Base-by-base conservation (phyloP, 2,113 vertebrate species). In the Plestiodon gilberti region DNA sequence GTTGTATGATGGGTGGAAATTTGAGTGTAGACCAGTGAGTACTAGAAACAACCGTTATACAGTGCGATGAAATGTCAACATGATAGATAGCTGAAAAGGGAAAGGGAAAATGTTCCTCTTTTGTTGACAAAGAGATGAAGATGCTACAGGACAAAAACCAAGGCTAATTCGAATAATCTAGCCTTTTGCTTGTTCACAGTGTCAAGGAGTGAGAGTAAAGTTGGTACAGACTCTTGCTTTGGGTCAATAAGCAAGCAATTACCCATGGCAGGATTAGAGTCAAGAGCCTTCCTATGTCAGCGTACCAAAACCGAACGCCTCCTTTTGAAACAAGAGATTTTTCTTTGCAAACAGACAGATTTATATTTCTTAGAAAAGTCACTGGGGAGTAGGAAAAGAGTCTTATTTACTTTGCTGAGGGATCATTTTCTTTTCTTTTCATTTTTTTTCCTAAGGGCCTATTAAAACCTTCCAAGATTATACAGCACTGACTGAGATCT, bases 191-290 rank as follows among this genome's bases (percentile, higher is more conserved):
- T 91, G 76, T 81, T 88, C 77, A 64, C 62, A 65, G 17, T 78
- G 88, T 90, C 83, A 91, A 90, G 86, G 79, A 91, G 73, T 70
- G 87, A 70, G 74, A 84, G 75, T 57, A 65, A 90, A 38, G 35
- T 69, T 83, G 65, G 33, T 79, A 59, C 55, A 88, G 81, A 92
- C 23, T 73, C 59, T 38, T 22, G 38, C 59, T 76, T 88, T 84
- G 78, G 85, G 90, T 91, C 91, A 94, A 15, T 85, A 48, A 61
- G 38, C 43, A 84, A 89, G 92, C 78, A 89, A 93, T 94, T 92
- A 92, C 78, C 69, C 84, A 55, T 57, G 64, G 87, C 76, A 78
- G 82, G 23, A 75, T 85, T 70, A 69, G 57, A 0, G 0, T 5
- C 55, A 84, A 91, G 35, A 33, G 78, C 48, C 48, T 87, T 86